Conservation (phyloP, 2,888 invertebrate genomes). For the Odontocerum albicorne region DNA sequence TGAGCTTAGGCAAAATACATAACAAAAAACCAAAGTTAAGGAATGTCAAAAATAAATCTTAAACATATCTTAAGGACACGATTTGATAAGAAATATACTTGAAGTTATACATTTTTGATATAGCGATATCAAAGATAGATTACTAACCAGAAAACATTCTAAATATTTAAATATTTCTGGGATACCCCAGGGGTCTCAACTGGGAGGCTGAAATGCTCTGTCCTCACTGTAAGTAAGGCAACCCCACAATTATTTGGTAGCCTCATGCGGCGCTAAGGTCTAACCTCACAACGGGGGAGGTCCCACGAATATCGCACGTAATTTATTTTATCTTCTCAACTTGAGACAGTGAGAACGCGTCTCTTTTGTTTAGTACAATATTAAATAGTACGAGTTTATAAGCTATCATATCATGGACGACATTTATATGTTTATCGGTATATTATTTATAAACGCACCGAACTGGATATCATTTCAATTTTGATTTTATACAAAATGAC, state of each 20-base stretch:
- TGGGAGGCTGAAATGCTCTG: no score
- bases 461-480: constrained; percentile 5
- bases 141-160: no score
- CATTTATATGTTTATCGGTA: constrained; percentile 19
- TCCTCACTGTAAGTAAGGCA: no score
- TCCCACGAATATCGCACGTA: constrained; percentile 9
- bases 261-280: constrained; percentile 13
- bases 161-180: no score
- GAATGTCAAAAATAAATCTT: no score
- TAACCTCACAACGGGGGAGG: constrained; percentile 22
- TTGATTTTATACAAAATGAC: background rate
- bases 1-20: no score
- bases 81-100: no score
- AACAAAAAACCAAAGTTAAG: no score
- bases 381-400: constrained; percentile 24
- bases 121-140: no score
- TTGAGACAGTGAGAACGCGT: constrained; percentile 15
- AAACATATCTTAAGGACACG: no score
- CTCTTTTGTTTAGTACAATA: constrained; percentile 25
- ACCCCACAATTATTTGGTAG: background rate
- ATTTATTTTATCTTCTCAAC: constrained; percentile 14
- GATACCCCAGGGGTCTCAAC: no score
- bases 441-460: constrained; percentile 19
- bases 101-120: no score
- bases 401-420: constrained; percentile 25